Evolutionary conservation across 2,888 invertebrate genomes (phyloP).

Genomic region (Eupithecia centaureata): DNA sequence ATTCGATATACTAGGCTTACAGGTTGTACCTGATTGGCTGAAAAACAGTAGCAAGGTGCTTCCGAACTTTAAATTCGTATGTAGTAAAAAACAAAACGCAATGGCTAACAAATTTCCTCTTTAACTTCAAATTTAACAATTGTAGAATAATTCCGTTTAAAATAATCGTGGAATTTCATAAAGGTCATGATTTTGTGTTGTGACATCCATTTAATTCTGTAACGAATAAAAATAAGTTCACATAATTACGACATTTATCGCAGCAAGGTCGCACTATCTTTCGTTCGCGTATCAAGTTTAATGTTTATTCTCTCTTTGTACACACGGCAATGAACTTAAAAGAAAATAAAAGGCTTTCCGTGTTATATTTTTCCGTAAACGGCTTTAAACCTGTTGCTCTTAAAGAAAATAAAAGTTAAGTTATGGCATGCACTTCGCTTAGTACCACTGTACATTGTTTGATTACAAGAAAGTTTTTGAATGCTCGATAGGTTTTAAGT

Average conservation of each 20-base stretch:
- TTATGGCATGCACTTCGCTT: slow-evolving; percentile 24
- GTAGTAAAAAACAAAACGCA: too few relatives aligned
- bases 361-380: slow-evolving; percentile 62
- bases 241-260: slow-evolving; percentile 81
- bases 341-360: slow-evolving; percentile 71
- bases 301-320: slow-evolving; percentile 50
- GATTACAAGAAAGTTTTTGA: too few relatives aligned
- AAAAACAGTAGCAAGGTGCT: too few relatives aligned
- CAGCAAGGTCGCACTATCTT: slow-evolving; percentile 71
- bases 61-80: too few relatives aligned
- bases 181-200: slow-evolving; percentile 73
- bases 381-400: slow-evolving; percentile 32
- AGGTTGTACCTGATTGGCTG: too few relatives aligned
- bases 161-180: slow-evolving; percentile 64
- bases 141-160: slow-evolving; percentile 52
- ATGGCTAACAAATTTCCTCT: neutral
- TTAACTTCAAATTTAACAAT: neutral
- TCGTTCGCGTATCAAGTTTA: slow-evolving; percentile 58
- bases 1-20: too few relatives aligned
- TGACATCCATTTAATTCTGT: slow-evolving; percentile 77
- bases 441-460: too few relatives aligned
- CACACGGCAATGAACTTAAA: slow-evolving; percentile 67
- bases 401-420: slow-evolving; percentile 42
- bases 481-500: too few relatives aligned
- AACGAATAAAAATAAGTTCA: slow-evolving; percentile 81